Evolutionary conservation across 2,113 vertebrate species (phyloP).

Genomic region (Melospiza melodia): DNA sequence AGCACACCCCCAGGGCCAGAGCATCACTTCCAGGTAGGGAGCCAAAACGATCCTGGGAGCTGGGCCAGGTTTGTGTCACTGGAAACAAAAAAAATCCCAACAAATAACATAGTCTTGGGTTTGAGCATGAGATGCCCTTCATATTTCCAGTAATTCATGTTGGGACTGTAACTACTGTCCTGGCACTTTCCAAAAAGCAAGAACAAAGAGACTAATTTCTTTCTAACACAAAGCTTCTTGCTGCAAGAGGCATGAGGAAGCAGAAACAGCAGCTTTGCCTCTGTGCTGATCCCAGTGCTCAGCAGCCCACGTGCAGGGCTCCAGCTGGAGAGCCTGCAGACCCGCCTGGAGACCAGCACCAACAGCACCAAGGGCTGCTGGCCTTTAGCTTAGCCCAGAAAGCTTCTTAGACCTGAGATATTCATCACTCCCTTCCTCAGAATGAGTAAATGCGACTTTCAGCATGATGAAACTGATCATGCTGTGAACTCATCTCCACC

Average conservation of each 20-base stretch:
- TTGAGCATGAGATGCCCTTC: not conserved
- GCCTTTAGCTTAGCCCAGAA: not conserved
- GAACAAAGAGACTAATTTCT: not conserved
- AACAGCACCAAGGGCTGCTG: not conserved
- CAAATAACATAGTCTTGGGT: not conserved
- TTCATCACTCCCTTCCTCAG: not conserved
- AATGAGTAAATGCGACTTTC: not conserved
- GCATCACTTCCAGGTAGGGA: not conserved
- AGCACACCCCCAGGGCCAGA: fast-evolving
- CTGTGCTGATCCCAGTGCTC: not conserved
- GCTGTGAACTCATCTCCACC: not conserved
- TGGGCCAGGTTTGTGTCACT: constrained; percentile 16
- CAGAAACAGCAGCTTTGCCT: not conserved
- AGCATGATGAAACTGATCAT: not conserved
- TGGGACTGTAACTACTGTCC: constrained; percentile 24
- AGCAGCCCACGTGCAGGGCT: fast-evolving
- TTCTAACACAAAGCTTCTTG: not conserved
- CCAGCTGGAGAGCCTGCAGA: not conserved
- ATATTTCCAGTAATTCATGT: constrained; percentile 24
- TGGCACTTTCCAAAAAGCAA: not conserved
- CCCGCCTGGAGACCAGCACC: fast-evolving
- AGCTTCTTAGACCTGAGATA: not conserved
- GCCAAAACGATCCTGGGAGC: not conserved
- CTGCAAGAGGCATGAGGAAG: not conserved
- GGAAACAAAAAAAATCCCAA: constrained; percentile 40